These are phyloP conservation scores for Magallana gigas DNA, from an alignment of 1,140 invertebrate genomes.

Conservation along the genomic window DNA sequence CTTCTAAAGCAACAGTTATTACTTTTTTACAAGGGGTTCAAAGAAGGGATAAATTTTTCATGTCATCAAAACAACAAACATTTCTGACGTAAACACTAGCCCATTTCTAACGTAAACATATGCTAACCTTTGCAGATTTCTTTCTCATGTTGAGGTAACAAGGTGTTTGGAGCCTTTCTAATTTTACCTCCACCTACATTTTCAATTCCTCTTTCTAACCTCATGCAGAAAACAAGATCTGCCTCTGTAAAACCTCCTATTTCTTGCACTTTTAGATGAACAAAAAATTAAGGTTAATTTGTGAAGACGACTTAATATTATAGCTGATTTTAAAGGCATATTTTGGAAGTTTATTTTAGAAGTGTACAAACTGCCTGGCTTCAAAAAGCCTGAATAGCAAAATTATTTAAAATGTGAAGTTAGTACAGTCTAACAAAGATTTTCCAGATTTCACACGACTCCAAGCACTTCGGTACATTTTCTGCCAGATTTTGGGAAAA, in stretches of 20 bases:
- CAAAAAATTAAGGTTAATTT: neutral
- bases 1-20: conserved; percentile 32
- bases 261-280: neutral
- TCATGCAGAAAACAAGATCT: neutral
- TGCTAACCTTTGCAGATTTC: no score
- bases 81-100: neutral
- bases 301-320: neutral
- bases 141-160: neutral
- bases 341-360: neutral
- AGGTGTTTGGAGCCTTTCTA: neutral
- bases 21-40: conserved; percentile 22
- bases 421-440: neutral
- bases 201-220: neutral
- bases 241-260: neutral
- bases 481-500: neutral
- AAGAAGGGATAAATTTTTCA: neutral
- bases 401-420: neutral
- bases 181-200: neutral
- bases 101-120: neutral
- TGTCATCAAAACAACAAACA: neutral
- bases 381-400: neutral
- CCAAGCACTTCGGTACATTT: neutral
- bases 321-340: neutral
- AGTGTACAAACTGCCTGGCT: neutral
- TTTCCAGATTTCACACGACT: neutral